Evolutionary conservation across 1,140 invertebrate species (phyloP).

Genomic region (Carcinoscorpius rotundicauda): DNA sequence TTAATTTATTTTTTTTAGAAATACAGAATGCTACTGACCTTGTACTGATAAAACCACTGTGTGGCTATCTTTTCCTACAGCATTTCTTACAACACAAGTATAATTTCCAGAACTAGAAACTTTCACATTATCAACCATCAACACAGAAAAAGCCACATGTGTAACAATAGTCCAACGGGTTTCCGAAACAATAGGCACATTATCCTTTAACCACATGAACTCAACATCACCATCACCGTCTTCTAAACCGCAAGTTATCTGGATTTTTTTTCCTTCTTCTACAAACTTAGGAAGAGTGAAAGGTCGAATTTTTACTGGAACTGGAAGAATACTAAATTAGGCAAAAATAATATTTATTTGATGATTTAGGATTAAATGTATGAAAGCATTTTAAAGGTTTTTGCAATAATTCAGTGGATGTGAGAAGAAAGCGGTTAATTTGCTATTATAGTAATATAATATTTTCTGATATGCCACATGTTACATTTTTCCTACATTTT

Average conservation of each 20-base stretch:
- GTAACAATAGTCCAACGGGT: constrained; percentile 6
- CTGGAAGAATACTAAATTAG: no score
- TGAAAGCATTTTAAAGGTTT: no score
- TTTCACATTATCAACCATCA: constrained; percentile 31
- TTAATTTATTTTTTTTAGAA: no score
- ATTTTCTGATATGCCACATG: no score
- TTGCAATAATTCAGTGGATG: no score
- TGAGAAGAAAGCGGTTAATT: no score
- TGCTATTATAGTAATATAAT: no score
- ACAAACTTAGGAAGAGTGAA: constrained; percentile 13
- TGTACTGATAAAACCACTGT: constrained; percentile 20
- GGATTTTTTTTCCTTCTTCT: constrained; percentile 13
- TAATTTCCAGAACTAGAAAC: constrained; percentile 42
- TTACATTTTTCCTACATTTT: no score
- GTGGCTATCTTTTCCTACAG: constrained; percentile 27
- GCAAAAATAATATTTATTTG: no score
- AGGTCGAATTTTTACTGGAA: constrained; percentile 6
- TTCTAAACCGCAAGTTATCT: constrained; percentile 5
- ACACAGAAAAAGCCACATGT: constrained; percentile 21
- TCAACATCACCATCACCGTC: constrained; percentile 7
- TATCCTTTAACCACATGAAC: constrained; percentile 14
- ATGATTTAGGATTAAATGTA: no score
- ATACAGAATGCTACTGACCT: constrained; percentile 9
- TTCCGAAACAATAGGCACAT: constrained; percentile 1
- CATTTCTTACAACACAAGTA: constrained; percentile 45